Evolutionary conservation across 2,888 invertebrate species (phyloP).

Genomic region (Clistopyga incitator): DNA sequence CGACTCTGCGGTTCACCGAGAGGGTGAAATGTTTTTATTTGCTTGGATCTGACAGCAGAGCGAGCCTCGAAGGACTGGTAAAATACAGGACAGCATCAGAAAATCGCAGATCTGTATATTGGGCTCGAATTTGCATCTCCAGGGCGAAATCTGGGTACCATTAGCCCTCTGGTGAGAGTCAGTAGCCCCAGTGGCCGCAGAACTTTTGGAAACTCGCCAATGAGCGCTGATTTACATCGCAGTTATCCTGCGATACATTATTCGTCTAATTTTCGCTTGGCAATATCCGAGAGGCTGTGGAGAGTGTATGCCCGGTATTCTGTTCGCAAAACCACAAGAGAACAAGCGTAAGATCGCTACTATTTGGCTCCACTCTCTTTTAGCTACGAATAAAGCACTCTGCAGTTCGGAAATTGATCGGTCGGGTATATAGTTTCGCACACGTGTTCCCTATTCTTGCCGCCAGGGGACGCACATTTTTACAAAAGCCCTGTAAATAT

Average conservation of each 20-base stretch:
- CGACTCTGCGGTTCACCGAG: slow-evolving; percentile 25
- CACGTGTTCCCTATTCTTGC: neutral
- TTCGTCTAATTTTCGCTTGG: slow-evolving; percentile 59
- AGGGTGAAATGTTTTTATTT: slow-evolving; percentile 36
- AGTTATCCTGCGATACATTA: slow-evolving; percentile 65
- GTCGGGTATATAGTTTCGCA: neutral
- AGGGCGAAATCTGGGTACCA: slow-evolving; percentile 43
- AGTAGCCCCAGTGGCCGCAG: slow-evolving; percentile 41
- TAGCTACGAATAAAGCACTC: slow-evolving; percentile 8
- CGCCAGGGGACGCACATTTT: neutral
- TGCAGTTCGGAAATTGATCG: neutral
- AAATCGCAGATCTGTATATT: neutral
- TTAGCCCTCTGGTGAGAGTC: slow-evolving; percentile 14
- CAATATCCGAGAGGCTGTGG: slow-evolving; percentile 29
- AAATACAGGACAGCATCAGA: slow-evolving; percentile 22
- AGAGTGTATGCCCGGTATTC: slow-evolving; percentile 21
- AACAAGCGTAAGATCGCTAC: slow-evolving; percentile 6
- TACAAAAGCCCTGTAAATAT: neutral
- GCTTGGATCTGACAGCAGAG: slow-evolving; percentile 11
- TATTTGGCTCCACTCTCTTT: slow-evolving; percentile 31
- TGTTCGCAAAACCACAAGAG: slow-evolving; percentile 12
- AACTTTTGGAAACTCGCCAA: slow-evolving; percentile 68
- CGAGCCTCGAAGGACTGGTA: slow-evolving; percentile 22
- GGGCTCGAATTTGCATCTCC: slow-evolving; percentile 34
- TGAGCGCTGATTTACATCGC: slow-evolving; percentile 65